Percentiles rank a stretch among this genome's conserved stretches.
These are phyloP conservation scores for Melierax canorus DNA, from an alignment of 2,113 vertebrate genomes.

Conservation along the genomic window DNA sequence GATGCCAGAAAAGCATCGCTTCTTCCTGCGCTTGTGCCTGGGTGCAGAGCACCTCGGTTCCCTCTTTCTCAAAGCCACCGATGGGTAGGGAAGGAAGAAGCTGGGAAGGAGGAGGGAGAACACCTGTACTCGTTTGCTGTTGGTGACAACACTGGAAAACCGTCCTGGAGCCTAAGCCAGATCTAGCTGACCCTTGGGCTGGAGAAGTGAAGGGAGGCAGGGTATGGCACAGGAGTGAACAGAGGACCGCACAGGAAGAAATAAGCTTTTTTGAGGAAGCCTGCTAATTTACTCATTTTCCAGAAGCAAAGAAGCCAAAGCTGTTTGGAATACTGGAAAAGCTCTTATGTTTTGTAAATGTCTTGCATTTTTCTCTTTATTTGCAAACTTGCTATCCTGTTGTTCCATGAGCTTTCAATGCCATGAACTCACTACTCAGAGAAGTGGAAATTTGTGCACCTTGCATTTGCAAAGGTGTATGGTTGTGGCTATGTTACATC, in stretches of 20 bases:
- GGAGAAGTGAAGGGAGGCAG: neutral
- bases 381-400: neutral
- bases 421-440: accelerated
- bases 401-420: accelerated
- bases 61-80: neutral
- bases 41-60: too few relatives aligned
- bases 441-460: accelerated
- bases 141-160: neutral
- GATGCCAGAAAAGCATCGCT: neutral
- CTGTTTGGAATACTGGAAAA: neutral
- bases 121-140: accelerated
- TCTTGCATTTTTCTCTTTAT: neutral
- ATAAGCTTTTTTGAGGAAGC: neutral
- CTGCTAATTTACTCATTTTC: neutral
- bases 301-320: neutral
- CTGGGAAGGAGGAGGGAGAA: neutral
- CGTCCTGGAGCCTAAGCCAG: neutral
- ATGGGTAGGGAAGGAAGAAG: too few relatives aligned
- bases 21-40: neutral
- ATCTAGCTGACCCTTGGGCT: neutral
- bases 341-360: neutral
- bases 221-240: neutral
- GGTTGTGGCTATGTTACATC: neutral
- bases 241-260: neutral
- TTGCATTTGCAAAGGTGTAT: neutral